These are phyloP conservation scores for Cheilosia grossa DNA, from an alignment of 2,888 invertebrate genomes.

Conservation along the genomic window DNA sequence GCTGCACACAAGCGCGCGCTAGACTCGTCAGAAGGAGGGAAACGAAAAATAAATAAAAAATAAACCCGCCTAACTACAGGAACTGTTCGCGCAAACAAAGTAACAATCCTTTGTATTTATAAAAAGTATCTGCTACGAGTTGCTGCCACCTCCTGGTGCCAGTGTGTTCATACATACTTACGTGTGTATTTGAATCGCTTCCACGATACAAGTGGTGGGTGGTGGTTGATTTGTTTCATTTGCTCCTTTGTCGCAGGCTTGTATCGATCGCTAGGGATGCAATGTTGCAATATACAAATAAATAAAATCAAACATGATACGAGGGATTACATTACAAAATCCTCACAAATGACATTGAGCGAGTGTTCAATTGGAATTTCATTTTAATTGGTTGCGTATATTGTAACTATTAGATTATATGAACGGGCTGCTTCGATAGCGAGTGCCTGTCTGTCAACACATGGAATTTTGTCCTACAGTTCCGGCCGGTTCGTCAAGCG, in stretches of 20 bases:
- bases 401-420: neutral
- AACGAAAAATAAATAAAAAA: neutral
- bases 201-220: neutral
- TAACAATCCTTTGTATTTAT: conserved; percentile 47
- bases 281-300: conserved; percentile 15
- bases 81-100: conserved; percentile 45
- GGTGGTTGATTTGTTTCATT: conserved; percentile 18
- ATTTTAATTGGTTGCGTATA: conserved; percentile 8
- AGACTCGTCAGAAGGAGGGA: neutral
- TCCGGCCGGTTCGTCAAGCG: neutral
- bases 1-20: neutral
- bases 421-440: neutral
- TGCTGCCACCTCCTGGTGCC: neutral
- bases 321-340: conserved; percentile 17
- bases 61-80: conserved; percentile 56
- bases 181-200: conserved; percentile 19
- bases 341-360: conserved; percentile 24
- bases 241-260: conserved; percentile 41
- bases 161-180: neutral
- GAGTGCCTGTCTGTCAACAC: neutral
- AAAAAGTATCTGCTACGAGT: conserved; percentile 39
- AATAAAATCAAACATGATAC: neutral
- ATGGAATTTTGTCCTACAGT: neutral
- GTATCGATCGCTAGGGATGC: conserved; percentile 51
- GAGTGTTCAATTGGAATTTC: conserved; percentile 5